A percentile compares a stretch with the other conserved stretches of the same genome.
Conservation (phyloP, 2,797 vertebrate genomes). For the Carapus acus region DNA sequence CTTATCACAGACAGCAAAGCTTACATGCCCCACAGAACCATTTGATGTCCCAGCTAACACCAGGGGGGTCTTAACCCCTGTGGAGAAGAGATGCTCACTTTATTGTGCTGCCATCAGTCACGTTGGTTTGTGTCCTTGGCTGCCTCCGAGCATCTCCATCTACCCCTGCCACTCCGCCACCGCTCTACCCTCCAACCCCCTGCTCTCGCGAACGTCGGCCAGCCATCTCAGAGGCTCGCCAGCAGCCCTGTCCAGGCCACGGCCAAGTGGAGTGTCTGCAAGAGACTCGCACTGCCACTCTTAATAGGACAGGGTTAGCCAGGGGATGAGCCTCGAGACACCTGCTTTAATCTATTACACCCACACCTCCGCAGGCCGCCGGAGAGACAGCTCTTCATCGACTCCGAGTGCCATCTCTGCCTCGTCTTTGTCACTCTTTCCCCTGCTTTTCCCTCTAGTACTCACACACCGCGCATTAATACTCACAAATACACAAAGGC, state of each 20-base stretch:
- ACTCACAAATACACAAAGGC: slow-evolving; percentile 7
- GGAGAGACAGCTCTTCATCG: slow-evolving; percentile 53
- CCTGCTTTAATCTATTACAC: slow-evolving; percentile 66
- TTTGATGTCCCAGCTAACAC: slow-evolving; percentile 50
- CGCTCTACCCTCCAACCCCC: no score
- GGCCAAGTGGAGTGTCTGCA: slow-evolving; percentile 46
- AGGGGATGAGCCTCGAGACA: slow-evolving; percentile 57
- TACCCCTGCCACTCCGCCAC: slow-evolving; percentile 28
- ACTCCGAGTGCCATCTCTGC: slow-evolving; percentile 39
- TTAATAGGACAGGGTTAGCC: slow-evolving; percentile 63
- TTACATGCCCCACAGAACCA: slow-evolving; percentile 50
- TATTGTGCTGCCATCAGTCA: slow-evolving; percentile 70
- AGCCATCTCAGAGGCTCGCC: slow-evolving; percentile 49
- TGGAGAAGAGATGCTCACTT: slow-evolving; percentile 56
- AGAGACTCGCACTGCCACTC: slow-evolving; percentile 57
- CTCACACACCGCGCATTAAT: slow-evolving; percentile 22
- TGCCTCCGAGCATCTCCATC: slow-evolving; percentile 47
- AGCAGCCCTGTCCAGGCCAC: slow-evolving; percentile 49
- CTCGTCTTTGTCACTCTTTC: slow-evolving; percentile 32
- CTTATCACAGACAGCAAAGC: slow-evolving; percentile 48
- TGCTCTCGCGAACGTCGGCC: slow-evolving; percentile 47
- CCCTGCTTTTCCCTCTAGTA: background rate
- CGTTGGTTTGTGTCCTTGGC: slow-evolving; percentile 63
- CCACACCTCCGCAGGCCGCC: slow-evolving; percentile 53
- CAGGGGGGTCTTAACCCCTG: slow-evolving; percentile 39